phyloP scores from a whole-genome alignment of 2,888 invertebrate species.

The Spodoptera picta region DNA sequence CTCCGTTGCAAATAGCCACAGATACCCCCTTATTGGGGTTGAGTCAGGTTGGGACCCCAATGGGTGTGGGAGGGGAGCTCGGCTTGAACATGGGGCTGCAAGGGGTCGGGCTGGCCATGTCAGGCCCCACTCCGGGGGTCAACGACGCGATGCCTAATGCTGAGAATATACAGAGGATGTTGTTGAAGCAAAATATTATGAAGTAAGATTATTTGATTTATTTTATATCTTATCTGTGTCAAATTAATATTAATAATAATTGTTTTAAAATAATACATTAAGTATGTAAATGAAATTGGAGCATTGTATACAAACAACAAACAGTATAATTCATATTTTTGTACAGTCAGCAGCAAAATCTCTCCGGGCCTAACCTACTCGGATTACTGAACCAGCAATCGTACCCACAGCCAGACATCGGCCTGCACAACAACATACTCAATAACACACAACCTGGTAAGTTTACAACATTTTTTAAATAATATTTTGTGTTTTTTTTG shows the following conservation, averaged over 20 bases:
- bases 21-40: constrained; percentile 76
- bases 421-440: constrained; percentile 72
- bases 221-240: neutral
- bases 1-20: constrained; percentile 81
- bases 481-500: constrained; percentile 6
- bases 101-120: constrained; percentile 58
- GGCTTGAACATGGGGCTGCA: constrained; percentile 63
- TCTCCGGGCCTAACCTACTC: constrained; percentile 81
- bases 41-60: constrained; percentile 78
- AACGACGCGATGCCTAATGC: constrained; percentile 72
- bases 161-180: constrained; percentile 85
- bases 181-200: constrained; percentile 86
- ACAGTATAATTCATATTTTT: neutral
- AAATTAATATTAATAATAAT: too few relatives aligned
- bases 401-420: constrained; percentile 78
- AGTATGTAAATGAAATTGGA: too few relatives aligned
- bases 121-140: constrained; percentile 70
- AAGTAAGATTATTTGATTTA: constrained; percentile 71
- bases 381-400: constrained; percentile 80
- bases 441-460: constrained; percentile 73
- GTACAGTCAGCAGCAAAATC: constrained; percentile 82
- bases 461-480: constrained; percentile 4
- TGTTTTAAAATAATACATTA: too few relatives aligned
- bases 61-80: constrained; percentile 75
- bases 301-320: neutral